Evolutionary conservation across 2,888 invertebrate species (phyloP), one percentile per base, ranked within the genome.

Genomic region (Ochropacha duplaris): DNA sequence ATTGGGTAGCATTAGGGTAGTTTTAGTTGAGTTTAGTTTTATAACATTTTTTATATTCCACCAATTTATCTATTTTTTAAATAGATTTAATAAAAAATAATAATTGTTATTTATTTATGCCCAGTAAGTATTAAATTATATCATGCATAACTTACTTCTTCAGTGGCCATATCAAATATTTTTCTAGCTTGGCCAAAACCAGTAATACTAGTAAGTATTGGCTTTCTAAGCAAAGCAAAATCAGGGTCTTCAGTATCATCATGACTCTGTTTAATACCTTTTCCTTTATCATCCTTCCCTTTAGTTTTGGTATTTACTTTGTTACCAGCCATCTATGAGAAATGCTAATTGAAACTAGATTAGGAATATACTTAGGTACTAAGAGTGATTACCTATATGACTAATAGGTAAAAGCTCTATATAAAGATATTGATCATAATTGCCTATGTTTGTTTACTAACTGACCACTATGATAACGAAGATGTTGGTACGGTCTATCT

Each of bases 141-240:
- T 24, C 24, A 24, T 24, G 24, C n/a, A n/a, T 44, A 58, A 79
- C 87, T 88, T 85, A 96, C 95, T 94, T 97, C 97, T 71, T 94
- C 94, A 68, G 96, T 96, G 55, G 96, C 97, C 73, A 94, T 94
- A 76, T 96, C 95, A 78, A 95, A 95, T 60, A 96, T 94, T 75
- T 95, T 94, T 49, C 95, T 92, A 14, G 96, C 95, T 83, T 97
- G 95, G 58, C 93, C 92, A 77, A 97, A 94, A 54, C 95, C 95
- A 65, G 94, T 94, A 57, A 96, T 87, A 82, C 95, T 96, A 58
- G 95, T 95, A 60, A 93, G 92, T 71, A 96, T 94, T 19, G 97
- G 96, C 79, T 95, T 95, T 70, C 94, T 90, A 44, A 95, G 86
- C 62, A 94, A 72, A 72, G 94, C 92, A 75, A 93, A 92, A 78